Percentiles rank a stretch among this genome's conserved stretches.
These are phyloP conservation scores for Microplitis mediator DNA, from an alignment of 1,140 invertebrate genomes.

Conservation along the genomic window DNA sequence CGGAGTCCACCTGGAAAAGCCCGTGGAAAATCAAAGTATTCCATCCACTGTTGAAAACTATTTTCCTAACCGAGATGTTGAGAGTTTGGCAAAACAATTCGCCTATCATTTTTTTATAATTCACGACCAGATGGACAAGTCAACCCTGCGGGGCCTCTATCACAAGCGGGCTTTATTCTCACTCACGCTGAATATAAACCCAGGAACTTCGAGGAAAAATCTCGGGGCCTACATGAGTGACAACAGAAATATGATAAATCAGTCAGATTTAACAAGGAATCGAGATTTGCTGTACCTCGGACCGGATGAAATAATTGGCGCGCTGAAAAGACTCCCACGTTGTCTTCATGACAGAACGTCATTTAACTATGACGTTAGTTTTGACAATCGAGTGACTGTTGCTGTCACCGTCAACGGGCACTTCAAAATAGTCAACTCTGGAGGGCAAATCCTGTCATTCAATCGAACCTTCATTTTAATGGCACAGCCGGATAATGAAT, in stretches of 20 bases:
- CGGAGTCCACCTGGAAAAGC: conserved; percentile 40
- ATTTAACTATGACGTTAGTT: conserved; percentile 46
- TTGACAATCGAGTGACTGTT: conserved; percentile 32
- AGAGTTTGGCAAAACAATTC: conserved; percentile 49
- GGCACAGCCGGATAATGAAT: conserved; percentile 46
- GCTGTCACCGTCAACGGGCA: conserved; percentile 46
- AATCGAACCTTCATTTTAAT: conserved; percentile 51
- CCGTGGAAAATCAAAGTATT: conserved; percentile 34
- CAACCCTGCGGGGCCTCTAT: conserved; percentile 49
- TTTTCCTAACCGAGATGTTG: conserved; percentile 33
- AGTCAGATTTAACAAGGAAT: conserved; percentile 29
- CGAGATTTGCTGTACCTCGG: conserved; percentile 44
- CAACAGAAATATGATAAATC: conserved; percentile 44
- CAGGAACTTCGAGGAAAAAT: conserved; percentile 5
- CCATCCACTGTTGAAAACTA: conserved; percentile 42
- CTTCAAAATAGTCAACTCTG: conserved; percentile 35
- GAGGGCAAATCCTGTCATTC: conserved; percentile 42
- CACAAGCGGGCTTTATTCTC: conserved; percentile 51
- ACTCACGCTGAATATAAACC: conserved; percentile 40
- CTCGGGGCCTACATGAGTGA: conserved; percentile 31
- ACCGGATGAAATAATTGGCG: conserved; percentile 44
- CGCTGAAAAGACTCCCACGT: conserved; percentile 43
- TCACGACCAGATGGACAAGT: conserved; percentile 51
- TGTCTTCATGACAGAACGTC: conserved; percentile 47
- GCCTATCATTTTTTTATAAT: conserved; percentile 52